Evolutionary conservation across 2,113 vertebrate genomes (phyloP), one percentile per base, ranked within the genome.

Genomic region (Lipophrys pholis): DNA sequence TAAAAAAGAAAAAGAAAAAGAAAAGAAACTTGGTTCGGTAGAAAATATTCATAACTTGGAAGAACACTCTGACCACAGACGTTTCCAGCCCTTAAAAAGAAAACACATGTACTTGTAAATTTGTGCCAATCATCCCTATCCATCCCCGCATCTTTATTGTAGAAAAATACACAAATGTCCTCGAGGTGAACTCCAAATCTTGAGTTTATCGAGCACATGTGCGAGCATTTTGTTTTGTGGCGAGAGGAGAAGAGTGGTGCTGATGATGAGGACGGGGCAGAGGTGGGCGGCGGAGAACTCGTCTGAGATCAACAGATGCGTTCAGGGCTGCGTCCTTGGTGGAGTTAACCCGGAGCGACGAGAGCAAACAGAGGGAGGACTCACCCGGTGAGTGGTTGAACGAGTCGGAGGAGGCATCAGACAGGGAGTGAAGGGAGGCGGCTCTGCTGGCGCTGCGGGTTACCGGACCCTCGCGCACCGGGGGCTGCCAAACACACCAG

Each of bases 371-470:
- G 38, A 43, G 16, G 46, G 8, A n/a, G 10, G 11, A 67, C 85
- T 91, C 87, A 97, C 97, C 96, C 89, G 95, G 91, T n/a, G 96
- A 95, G 2, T 94, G 87, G 76, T 89, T 71, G 7, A 94, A 98
- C 65, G 94, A 92, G 77, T 96, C 95, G 0, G 89, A 93, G 1
- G 95, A 96, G 35, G 94, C 94, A 40, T 95, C 95, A 0, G 94
- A 96, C 0, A 94, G 86, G 3, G 94, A 93, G 60, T 95, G 91
- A 16, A 93, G 42, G 1, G 94, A 95, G 35, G 93, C 93, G 0
- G 94, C 89, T 51, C 90, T 91, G 0, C 87, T 86, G 17, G 88
- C 91, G 11, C 82, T 91, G 46, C 84, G 92, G 35, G 68, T 92
- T 35, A 80, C 45, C 0, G 88, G 21, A 9, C 39, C 51, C 41